These are phyloP conservation scores for Agrilus planipennis DNA, from an alignment of 1,140 invertebrate species.

Conservation along the genomic window DNA sequence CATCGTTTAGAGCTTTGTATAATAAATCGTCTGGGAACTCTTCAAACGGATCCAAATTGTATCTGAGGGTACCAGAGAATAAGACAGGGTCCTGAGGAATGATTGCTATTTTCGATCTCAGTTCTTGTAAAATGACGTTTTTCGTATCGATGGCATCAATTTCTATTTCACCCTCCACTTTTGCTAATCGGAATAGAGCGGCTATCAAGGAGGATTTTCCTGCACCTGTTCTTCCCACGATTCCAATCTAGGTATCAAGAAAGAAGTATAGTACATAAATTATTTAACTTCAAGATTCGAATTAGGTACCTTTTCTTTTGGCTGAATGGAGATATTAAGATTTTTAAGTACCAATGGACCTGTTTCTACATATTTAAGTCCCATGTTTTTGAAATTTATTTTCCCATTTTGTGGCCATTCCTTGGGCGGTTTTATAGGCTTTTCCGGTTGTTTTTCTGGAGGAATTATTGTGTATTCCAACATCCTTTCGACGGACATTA, in stretches of 20 bases:
- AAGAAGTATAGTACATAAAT: slow-evolving; percentile 7
- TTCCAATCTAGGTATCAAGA: slow-evolving; percentile 38
- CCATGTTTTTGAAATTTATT: slow-evolving; percentile 39
- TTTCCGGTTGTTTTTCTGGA: slow-evolving; percentile 43
- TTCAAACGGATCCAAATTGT: slow-evolving; percentile 78
- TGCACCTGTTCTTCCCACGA: slow-evolving; percentile 66
- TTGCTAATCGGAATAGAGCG: slow-evolving; percentile 56
- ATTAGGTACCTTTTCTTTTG: slow-evolving; percentile 72
- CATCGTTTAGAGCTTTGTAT: slow-evolving; percentile 56
- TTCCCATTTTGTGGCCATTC: slow-evolving; percentile 35
- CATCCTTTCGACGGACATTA: slow-evolving; percentile 69
- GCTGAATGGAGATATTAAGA: slow-evolving; percentile 45
- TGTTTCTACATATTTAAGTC: slow-evolving; percentile 40
- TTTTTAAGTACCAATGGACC: slow-evolving; percentile 45
- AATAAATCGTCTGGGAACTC: slow-evolving; percentile 48
- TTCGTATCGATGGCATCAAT: slow-evolving; percentile 60
- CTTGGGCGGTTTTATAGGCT: slow-evolving; percentile 33
- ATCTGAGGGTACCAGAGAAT: slow-evolving; percentile 64
- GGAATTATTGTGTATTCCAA: slow-evolving; percentile 58
- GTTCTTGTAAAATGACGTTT: slow-evolving; percentile 49
- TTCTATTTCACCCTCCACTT: slow-evolving; percentile 52
- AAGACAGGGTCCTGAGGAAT: slow-evolving; percentile 79
- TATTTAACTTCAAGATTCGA: slow-evolving; percentile 32
- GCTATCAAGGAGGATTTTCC: slow-evolving; percentile 74
- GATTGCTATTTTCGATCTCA: slow-evolving; percentile 64